Evolutionary conservation across 2,113 vertebrate genomes (phyloP), one percentile per base, ranked within the genome.

Genomic region (Heliornis fulica): DNA sequence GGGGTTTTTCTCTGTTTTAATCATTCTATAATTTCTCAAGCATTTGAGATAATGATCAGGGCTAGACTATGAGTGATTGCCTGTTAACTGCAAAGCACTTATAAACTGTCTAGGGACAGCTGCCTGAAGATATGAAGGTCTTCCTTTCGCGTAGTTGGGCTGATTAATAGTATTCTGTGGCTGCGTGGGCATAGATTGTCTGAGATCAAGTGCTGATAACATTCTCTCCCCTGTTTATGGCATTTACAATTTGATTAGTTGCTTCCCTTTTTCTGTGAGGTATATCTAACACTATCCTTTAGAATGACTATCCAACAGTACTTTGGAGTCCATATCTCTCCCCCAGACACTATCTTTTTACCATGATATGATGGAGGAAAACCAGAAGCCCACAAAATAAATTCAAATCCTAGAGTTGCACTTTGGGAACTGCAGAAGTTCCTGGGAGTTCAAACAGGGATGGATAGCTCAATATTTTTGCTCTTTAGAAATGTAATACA

Each of bases 1-100:
- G 56, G 19, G 20, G 59, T 66, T 89, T 93, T 91, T 78, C 74
- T 87, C 15, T 64, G 32, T 25, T 95, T 91, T 90, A 93, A 92
- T 90, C 31, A 86, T 80, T 90, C 29, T 83, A 31, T 74, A 71
- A 83, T 93, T 96, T 95, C 61, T 71, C 29, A 84, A 82, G 56
- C 74, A 89, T 89, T 94, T 94, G 61, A 68, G 83, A 75, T 87
- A 95, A 96, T 76, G 85, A 91, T 95, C 72, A 81, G 57, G 75
- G 53, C 46, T 80, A 89, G 56, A 57, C 34, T 80, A 41, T 78
- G 75, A 94, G 45, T 70, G 70, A 96, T 95, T 95, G 81, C 48
- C n/a, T 76, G 41, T 57, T 96, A 96, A 92, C 81, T 70, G 41
- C 68, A 89, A 91, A 45, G 71, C 75, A 93, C 53, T 96, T 96